Evolutionary conservation across 2,888 invertebrate genomes (phyloP), one percentile per base, ranked within the genome.

Genomic region (Synergus japonicus): DNA sequence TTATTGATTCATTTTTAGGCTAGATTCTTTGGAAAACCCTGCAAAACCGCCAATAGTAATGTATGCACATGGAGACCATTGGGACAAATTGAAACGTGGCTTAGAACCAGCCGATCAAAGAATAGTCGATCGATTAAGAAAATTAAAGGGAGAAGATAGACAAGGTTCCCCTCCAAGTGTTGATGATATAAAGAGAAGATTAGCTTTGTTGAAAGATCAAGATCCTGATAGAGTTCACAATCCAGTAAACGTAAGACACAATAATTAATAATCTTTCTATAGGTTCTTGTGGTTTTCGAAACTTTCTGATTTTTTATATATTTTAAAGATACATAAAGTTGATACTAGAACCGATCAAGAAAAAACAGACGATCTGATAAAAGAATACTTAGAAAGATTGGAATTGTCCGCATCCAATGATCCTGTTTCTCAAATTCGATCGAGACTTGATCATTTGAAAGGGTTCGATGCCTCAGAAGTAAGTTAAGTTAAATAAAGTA

Each of bases 301-400:
- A 80, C 49, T 29, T 18, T 49, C n/a, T 29, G 13, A 37, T 46
- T 18, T 15, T 29, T 18, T 2, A 18, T 37, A 73, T 76, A 60
- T 78, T 49, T 79, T 81, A 0, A 43, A 92, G 91, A 84, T 90
- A 44, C 81, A 90, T 77, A 78, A 84, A 58, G 93, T 93, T 18
- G 95, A 96, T 86, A 93, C 93, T 65, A 93, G 95, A 90, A 94
- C 94, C 15, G 95, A 96, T 81, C 86, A 96, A 88, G 94, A 97
- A 86, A 95, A 96, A 92, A 94, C 94, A 37, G 94, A 96, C 88
- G 95, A 96, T 87, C 92, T 97, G n/a, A 89, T 97, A 80, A 92
- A 93, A 77, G 92, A 94, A 83, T 93, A 93, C 86, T 81, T 92
- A 10, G 92, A 89, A 73, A 93, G 93, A 83, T 87, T 93, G n/a